Percentiles rank a stretch among this genome's conserved stretches.
phyloP scores from a whole-genome alignment of 2,888 invertebrate species.

The Cloeon dipterum region DNA sequence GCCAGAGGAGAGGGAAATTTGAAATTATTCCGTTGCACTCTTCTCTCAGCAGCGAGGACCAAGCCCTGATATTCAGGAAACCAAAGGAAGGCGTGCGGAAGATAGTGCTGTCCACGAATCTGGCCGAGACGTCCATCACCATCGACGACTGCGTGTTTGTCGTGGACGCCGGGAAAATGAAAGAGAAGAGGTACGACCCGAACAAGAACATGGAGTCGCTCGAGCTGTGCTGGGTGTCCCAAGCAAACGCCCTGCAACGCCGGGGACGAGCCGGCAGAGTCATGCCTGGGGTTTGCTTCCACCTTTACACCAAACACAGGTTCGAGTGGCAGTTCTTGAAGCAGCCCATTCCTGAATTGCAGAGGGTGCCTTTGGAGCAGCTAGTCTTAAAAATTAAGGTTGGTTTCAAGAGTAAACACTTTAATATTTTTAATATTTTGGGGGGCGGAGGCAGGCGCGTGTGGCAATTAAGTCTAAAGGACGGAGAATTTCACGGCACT shows the following conservation, averaged over 20 bases:
- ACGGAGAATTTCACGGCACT: too few species aligned
- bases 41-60: constrained; percentile 62
- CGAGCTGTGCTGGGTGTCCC: constrained; percentile 72
- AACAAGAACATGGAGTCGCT: constrained; percentile 72
- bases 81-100: constrained; percentile 50
- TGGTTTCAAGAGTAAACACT: too few species aligned
- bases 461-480: too few species aligned
- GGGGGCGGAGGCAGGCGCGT: too few species aligned
- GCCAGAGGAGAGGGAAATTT: constrained; percentile 36
- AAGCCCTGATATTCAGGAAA: constrained; percentile 45
- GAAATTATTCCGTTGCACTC: constrained; percentile 68
- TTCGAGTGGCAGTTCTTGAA: constrained; percentile 31
- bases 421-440: too few species aligned
- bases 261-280: constrained; percentile 81
- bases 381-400: constrained; percentile 51
- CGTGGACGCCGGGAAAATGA: constrained; percentile 78
- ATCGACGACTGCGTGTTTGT: constrained; percentile 92
- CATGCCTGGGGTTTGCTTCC: constrained; percentile 66
- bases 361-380: constrained; percentile 70
- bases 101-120: constrained; percentile 72
- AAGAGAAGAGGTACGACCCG: constrained; percentile 64
- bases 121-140: constrained; percentile 88
- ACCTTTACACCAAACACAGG: constrained; percentile 55
- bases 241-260: constrained; percentile 74
- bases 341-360: constrained; percentile 73